Base-by-base conservation (phyloP, 1,140 invertebrate genomes). In the Ceratina australensis region DNA sequence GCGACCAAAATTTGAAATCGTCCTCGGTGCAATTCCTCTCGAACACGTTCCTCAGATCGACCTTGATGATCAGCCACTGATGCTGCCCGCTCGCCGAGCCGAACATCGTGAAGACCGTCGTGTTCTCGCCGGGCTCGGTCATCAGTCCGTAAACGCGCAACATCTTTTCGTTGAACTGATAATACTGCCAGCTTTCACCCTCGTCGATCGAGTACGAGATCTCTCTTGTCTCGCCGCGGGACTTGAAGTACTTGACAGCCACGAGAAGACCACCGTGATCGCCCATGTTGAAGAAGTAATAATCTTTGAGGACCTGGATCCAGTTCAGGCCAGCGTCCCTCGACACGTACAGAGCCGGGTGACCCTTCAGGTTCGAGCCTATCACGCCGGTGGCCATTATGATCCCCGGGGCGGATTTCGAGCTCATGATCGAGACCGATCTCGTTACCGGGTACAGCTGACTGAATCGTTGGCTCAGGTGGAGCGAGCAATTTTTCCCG, bases 101-200 rank as follows among this genome's bases (percentile, higher is more conserved):
- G 91, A 98, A 98, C 92, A 98, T 95, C 0, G 97, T 98, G 86
- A 98, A 98, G 0, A 96, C 94, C 0, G 97, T 97, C 0, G 97
- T 97, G 89, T 97, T 97, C 90, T 98, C 97, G 8, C 97, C 97
- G 0, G 97, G 97, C 89, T 98, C 97, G 0, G 97, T 98, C 95
- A 98, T 96, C 2, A 98, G 89, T 4, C 97, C 97, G 90, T 98
- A 98, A 18, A 98, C 94, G 42, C 94, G 93, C 1, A 97, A 93
- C 89, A 95, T 94, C 72, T 95, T 93, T 15, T 94, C 93, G 73
- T 94, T 94, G 88, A 98, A 97, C 78, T 94, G 89, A 84, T 95
- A 92, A 28, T 92, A 93, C 52, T 94, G 92, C 97, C 97, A 98
- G 2, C 94, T 95, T 81, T 95, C 94, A 22, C 97, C 97, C 89